Base-by-base conservation (phyloP, 2,797 vertebrate species). In the Coilia nasus region DNA sequence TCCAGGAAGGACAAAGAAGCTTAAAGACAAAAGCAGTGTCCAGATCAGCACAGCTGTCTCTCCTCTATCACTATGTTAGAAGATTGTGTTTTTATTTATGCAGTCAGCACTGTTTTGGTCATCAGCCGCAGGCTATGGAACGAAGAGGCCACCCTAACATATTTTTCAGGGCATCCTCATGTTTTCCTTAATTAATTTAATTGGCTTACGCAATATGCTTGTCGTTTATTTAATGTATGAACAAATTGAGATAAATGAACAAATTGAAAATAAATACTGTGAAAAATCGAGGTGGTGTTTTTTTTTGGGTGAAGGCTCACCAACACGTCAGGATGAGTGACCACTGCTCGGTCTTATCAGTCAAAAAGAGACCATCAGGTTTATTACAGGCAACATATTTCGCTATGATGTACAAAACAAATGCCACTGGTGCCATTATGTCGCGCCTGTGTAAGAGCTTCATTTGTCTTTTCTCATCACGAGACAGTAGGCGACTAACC, bases 321-420 rank as follows among this genome's bases (percentile, higher is more conserved):
- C n/a, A 83, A 85, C 54, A 59, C 46, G 28, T 54, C 62, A 25
- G 23, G 54, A 59, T 50, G 81, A 67, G 62, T n/a, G 41, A 50
- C 41, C 35, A 85, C 75, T 57, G 54, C 31, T n/a, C n/a, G 47
- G 84, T 46, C 83, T 57, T 86, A 82, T 85, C 81, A 84, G 81
- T 87, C 84, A 85, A 56, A 6, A 15, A 60, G 56, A 83, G 19
- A 82, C n/a, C 78, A 83, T 82, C 81, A 87, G 86, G 87, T 78
- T 85, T 88, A 88, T 88, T 84, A 85, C n/a, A 21, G 54, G 35
- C 57, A 88, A 84, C 84, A 85, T 85, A 88, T 86, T 87, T 85
- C 82, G 41, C 54, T 41, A 81, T 84, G 83, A 87, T 84, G 44
- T 81, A 85, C 60, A 80, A 82, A 83, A 41, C 56, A 86, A 85